phyloP scores from a whole-genome alignment of 2,113 vertebrate species.

The Elephas maximus region DNA sequence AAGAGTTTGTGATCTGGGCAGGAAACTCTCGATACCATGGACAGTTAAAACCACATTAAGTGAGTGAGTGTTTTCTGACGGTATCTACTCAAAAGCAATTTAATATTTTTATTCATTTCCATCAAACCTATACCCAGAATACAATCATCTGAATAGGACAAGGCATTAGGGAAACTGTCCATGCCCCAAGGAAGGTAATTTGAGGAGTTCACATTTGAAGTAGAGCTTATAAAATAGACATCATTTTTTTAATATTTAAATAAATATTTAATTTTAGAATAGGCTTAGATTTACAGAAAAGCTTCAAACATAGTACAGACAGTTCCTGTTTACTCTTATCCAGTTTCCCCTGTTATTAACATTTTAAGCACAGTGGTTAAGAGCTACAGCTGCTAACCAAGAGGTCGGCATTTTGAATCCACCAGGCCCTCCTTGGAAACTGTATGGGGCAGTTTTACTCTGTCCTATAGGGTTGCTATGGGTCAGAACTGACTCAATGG shows the following conservation, averaged over 20 bases:
- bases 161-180: background rate
- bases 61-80: conserved; percentile 29
- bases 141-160: background rate
- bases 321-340: background rate
- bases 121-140: background rate
- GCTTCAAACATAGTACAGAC: background rate
- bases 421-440: too few relatives aligned
- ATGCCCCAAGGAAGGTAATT: background rate
- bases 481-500: too few relatives aligned
- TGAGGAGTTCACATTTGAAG: background rate
- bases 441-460: too few relatives aligned
- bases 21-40: background rate
- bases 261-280: background rate
- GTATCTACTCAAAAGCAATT: background rate
- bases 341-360: background rate
- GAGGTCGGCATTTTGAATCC: too few relatives aligned
- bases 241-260: conserved; percentile 1
- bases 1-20: background rate
- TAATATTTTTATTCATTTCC: conserved; percentile 5
- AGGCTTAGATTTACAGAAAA: background rate
- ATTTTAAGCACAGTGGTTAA: background rate
- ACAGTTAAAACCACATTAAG: background rate
- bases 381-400: too few relatives aligned
- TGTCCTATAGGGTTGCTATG: too few relatives aligned
- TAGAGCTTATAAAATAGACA: background rate